Conservation (phyloP, 2,888 invertebrate species). For the Molorchus minor region DNA sequence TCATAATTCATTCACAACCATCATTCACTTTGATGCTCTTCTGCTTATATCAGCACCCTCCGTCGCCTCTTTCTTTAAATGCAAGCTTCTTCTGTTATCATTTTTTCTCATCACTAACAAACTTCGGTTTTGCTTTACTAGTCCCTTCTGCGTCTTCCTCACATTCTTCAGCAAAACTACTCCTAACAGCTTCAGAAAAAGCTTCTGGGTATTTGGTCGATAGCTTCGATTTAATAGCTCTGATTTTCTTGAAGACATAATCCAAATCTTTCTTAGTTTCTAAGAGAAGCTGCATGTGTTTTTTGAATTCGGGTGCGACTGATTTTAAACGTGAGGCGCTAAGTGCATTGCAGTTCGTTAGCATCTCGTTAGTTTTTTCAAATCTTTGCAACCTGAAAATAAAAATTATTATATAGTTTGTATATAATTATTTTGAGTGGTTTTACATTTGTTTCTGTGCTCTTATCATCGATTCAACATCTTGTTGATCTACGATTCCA, state of each 20-base stretch:
- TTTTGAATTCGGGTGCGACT: conserved; percentile 88
- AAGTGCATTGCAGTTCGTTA: conserved; percentile 95
- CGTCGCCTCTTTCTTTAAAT: conserved; percentile 42
- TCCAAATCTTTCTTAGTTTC: conserved; percentile 97
- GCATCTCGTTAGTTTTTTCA: conserved; percentile 99
- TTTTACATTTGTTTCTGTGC: conserved; percentile 92
- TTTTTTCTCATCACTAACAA: conserved; percentile 27
- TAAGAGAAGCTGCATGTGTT: conserved; percentile 83
- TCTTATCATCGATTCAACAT: conserved; percentile 88
- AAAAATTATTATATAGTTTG: not conserved
- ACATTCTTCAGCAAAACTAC: conserved; percentile 59
- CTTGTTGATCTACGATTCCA: conserved; percentile 89
- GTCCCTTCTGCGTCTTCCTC: conserved; percentile 54
- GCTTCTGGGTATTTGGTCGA: conserved; percentile 74
- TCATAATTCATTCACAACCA: not conserved
- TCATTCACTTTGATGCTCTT: conserved; percentile 46
- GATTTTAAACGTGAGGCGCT: conserved; percentile 86
- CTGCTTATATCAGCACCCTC: conserved; percentile 41
- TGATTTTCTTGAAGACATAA: conserved; percentile 91
- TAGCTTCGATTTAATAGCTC: conserved; percentile 82
- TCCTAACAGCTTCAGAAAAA: conserved; percentile 68
- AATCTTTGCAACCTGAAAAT: conserved; percentile 87
- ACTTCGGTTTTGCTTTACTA: conserved; percentile 25
- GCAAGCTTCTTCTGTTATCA: conserved; percentile 47
- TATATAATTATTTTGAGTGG: not conserved